These are phyloP conservation scores for Brienomyrus longianalis DNA, from an alignment of 2,113 vertebrate species.

Conservation along the genomic window DNA sequence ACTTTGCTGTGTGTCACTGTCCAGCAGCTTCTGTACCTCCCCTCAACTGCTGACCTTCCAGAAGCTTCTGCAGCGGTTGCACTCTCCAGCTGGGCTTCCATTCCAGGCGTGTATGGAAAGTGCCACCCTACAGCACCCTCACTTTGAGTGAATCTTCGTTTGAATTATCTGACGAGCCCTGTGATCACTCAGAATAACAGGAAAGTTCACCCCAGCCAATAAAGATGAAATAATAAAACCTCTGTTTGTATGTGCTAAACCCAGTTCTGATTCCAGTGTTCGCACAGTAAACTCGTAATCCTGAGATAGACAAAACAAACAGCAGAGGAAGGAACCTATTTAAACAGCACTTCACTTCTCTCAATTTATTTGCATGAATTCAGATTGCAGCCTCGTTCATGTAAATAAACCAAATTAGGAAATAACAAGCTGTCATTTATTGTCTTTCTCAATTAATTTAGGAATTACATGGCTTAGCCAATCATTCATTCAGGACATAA, in stretches of 20 bases:
- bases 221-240: neutral
- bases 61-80: neutral
- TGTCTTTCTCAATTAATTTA: neutral
- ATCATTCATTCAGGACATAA: neutral
- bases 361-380: neutral
- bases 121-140: too few relatives aligned
- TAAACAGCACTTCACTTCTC: neutral
- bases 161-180: neutral
- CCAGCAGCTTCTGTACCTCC: neutral
- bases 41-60: neutral
- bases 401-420: constrained; percentile 9
- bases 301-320: neutral
- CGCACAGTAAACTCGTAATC: neutral
- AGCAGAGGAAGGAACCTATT: neutral
- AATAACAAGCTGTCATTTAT: neutral
- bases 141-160: neutral
- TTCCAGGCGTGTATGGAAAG: neutral
- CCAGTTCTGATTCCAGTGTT: neutral
- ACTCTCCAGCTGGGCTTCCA: neutral
- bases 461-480: neutral
- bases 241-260: neutral
- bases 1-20: neutral
- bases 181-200: neutral
- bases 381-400: neutral
- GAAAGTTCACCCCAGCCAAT: neutral